Evolutionary conservation across 1,140 invertebrate species (phyloP).

Genomic region (Glossosoma conforme): DNA sequence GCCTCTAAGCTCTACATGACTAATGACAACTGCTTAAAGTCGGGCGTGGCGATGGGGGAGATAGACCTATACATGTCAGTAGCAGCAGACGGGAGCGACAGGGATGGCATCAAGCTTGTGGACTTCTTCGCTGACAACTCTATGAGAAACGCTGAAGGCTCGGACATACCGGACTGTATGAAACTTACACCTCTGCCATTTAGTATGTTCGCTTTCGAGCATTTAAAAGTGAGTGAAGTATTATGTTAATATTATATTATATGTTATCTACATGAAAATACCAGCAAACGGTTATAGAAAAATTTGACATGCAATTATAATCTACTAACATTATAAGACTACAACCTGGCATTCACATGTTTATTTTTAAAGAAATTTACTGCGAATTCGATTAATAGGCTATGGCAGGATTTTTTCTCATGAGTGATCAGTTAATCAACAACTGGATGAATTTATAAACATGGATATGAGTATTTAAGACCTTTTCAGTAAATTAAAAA

Average conservation of each 20-base stretch:
- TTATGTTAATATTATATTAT: slow-evolving; percentile 2
- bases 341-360: no score
- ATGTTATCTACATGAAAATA: no score
- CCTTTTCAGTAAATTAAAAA: no score
- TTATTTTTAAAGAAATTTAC: no score
- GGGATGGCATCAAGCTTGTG: slow-evolving; percentile 37
- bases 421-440: no score
- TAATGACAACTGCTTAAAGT: slow-evolving; percentile 63
- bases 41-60: slow-evolving; percentile 56
- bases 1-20: slow-evolving; percentile 58
- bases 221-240: slow-evolving; percentile 64
- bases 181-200: slow-evolving; percentile 61
- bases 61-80: slow-evolving; percentile 68
- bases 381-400: no score
- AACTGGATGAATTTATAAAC: no score
- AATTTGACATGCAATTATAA: no score
- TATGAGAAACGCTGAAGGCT: slow-evolving; percentile 28
- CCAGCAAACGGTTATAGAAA: no score
- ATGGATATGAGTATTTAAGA: no score
- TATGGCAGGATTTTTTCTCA: no score
- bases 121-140: slow-evolving; percentile 29
- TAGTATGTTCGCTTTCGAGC: slow-evolving; percentile 76
- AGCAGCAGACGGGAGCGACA: slow-evolving; percentile 52
- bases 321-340: no score
- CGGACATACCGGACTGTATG: slow-evolving; percentile 62